Conservation (phyloP, 2,797 vertebrate species). For the Enteromius mattozi region DNA sequence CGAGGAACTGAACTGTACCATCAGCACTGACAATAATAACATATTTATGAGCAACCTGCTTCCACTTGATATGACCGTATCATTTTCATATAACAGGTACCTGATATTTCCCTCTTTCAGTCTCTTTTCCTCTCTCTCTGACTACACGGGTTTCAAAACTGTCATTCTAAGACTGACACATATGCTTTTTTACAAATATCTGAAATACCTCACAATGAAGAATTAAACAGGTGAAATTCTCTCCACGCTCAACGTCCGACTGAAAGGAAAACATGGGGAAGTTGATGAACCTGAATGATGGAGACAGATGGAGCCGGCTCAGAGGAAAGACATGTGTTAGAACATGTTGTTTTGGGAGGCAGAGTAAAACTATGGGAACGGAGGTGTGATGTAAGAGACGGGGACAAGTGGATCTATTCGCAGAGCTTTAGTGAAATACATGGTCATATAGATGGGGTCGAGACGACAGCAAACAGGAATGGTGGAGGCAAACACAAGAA, state of each 20-base stretch:
- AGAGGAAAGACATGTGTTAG: slow-evolving; percentile 41
- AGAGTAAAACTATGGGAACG: slow-evolving; percentile 50
- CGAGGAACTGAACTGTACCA: not conserved
- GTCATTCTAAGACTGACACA: not conserved
- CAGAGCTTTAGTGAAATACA: too few relatives aligned
- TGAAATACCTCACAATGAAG: not conserved
- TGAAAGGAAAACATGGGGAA: not conserved
- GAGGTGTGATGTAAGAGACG: not conserved
- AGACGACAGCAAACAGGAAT: too few relatives aligned
- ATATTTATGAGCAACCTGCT: not conserved
- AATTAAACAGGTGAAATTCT: not conserved
- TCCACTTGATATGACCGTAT: not conserved
- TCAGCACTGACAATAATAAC: not conserved
- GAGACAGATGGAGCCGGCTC: slow-evolving; percentile 31
- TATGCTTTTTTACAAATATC: not conserved
- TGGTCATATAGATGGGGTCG: too few relatives aligned
- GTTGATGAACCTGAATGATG: slow-evolving; percentile 12
- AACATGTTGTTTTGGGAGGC: slow-evolving; percentile 49
- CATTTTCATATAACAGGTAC: not conserved
- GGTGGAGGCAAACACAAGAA: too few relatives aligned
- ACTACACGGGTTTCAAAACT: slow-evolving; percentile 17
- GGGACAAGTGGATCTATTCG: too few relatives aligned
- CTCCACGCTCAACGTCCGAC: not conserved
- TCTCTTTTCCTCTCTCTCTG: slow-evolving; percentile 18
- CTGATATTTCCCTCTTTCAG: not conserved